Percentiles rank a stretch among this genome's conserved stretches.
Conservation (phyloP, 2,888 invertebrate genomes). For the Tetragonula carbonaria region DNA sequence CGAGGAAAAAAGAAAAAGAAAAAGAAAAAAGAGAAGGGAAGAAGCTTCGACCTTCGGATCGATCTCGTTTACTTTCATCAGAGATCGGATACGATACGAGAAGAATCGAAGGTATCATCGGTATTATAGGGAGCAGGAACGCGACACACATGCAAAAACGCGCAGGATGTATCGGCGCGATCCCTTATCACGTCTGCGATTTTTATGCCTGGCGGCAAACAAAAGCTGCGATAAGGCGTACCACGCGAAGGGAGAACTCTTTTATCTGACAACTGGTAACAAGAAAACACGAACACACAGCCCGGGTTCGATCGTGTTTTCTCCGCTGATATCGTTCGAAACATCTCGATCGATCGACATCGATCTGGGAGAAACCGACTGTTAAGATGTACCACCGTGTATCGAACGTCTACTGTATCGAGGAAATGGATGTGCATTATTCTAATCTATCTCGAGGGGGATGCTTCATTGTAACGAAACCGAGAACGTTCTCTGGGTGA, state of each 20-base stretch:
- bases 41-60: slow-evolving; percentile 15
- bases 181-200: slow-evolving; percentile 8
- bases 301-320: background rate
- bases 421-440: background rate
- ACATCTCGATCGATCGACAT: slow-evolving; percentile 37
- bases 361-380: slow-evolving; percentile 4
- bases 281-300: background rate
- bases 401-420: background rate
- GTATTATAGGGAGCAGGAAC: background rate
- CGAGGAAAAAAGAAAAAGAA: background rate
- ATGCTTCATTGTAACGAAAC: background rate
- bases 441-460: background rate
- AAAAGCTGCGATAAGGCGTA: background rate
- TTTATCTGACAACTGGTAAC: slow-evolving; percentile 14
- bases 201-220: slow-evolving; percentile 22
- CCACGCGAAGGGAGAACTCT: slow-evolving; percentile 13
- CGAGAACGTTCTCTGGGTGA: fast-evolving
- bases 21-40: background rate
- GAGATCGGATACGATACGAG: slow-evolving; percentile 9
- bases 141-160: slow-evolving; percentile 35
- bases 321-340: slow-evolving; percentile 7
- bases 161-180: background rate
- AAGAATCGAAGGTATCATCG: slow-evolving; percentile 18
- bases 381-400: background rate
- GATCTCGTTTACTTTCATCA: slow-evolving; percentile 29